These are phyloP conservation scores for Alentia gelatinosa DNA, from an alignment of 2,888 invertebrate genomes.

Conservation along the genomic window DNA sequence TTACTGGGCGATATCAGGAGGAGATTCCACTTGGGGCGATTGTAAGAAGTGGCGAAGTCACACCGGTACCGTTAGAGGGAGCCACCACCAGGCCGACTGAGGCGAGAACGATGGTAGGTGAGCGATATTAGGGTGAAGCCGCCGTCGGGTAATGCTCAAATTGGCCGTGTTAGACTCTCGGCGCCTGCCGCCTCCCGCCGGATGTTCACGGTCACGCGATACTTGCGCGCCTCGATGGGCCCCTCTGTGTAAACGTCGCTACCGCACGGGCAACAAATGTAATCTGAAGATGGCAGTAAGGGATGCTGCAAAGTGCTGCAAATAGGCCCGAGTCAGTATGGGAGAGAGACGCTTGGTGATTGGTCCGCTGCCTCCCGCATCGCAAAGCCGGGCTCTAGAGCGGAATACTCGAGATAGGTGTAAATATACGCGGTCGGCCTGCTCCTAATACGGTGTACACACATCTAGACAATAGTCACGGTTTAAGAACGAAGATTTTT, in stretches of 20 bases:
- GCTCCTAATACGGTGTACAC: background rate
- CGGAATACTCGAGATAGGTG: background rate
- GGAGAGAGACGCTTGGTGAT: background rate
- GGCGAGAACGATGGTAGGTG: background rate
- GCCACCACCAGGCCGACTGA: background rate
- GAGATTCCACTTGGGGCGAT: no score
- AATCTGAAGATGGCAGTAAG: background rate
- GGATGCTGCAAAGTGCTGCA: background rate
- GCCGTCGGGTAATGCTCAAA: background rate
- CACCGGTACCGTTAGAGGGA: no score
- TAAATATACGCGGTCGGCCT: background rate
- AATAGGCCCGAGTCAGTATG: background rate
- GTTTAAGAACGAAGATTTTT: no score
- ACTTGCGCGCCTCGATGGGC: background rate
- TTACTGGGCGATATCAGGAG: background rate
- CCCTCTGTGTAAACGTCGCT: background rate
- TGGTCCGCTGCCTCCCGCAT: background rate
- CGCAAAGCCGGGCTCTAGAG: background rate
- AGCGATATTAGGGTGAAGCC: no score
- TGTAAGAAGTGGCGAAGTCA: no score
- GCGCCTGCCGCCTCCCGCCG: background rate
- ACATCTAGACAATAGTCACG: no score
- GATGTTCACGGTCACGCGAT: slow-evolving; percentile 1
- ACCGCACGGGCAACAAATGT: background rate
- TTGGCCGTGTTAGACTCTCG: background rate